These are phyloP conservation scores for Hemicentrotus pulcherrimus DNA, from an alignment of 35 echinoderm and acorn worm species.

Conservation along the genomic window DNA sequence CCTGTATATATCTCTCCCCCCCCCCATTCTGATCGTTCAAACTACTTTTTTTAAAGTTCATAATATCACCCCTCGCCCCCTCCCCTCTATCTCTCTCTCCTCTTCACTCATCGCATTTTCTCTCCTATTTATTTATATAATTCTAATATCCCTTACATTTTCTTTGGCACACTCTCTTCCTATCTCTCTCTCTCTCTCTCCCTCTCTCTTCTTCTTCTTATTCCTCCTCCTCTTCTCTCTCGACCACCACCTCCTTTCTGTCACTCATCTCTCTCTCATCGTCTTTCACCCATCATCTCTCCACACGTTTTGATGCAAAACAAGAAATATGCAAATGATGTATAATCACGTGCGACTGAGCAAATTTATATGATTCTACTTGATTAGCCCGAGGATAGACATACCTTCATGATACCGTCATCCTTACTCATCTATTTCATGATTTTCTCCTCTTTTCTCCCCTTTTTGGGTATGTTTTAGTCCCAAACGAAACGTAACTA, in stretches of 20 bases:
- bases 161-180: too few species aligned
- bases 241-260: background rate
- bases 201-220: too few species aligned
- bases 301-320: background rate
- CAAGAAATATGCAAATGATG: background rate
- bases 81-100: background rate
- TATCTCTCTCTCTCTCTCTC: too few species aligned
- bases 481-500: constrained; percentile 29
- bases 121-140: too few species aligned
- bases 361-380: constrained; percentile 33
- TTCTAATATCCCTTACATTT: too few species aligned
- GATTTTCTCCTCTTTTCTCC: background rate
- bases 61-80: too few species aligned
- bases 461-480: background rate
- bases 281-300: background rate
- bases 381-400: constrained; percentile 31
- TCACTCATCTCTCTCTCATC: background rate
- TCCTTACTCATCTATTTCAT: background rate
- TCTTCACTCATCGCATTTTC: too few species aligned
- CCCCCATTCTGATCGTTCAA: too few species aligned
- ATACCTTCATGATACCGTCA: background rate
- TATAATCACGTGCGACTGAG: background rate
- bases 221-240: too few species aligned
- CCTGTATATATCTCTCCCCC: too few species aligned
- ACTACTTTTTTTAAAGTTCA: too few species aligned